Conservation (phyloP, 2,113 vertebrate species). For the Aegotheles bennettii region DNA sequence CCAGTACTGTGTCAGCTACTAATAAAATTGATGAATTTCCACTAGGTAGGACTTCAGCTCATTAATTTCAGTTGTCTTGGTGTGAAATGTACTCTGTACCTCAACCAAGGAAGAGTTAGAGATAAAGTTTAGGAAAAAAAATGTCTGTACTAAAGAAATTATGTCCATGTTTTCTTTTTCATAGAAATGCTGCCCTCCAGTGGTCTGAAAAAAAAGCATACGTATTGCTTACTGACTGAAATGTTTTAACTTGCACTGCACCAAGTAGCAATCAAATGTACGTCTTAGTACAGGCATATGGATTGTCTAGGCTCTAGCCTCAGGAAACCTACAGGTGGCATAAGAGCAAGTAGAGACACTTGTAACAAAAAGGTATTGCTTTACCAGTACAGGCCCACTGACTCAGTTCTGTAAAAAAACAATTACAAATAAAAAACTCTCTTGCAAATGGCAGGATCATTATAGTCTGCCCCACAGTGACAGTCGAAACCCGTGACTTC, state of each 20-base stretch:
- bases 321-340: background rate
- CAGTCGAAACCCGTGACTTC: background rate
- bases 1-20: background rate
- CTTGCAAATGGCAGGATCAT: fast-evolving
- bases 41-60: background rate
- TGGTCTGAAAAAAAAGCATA: background rate
- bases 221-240: background rate
- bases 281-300: background rate
- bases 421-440: background rate
- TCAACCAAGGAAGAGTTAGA: background rate
- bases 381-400: no score
- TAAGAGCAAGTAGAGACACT: background rate
- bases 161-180: background rate
- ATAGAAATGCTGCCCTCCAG: conserved; percentile 51
- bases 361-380: background rate
- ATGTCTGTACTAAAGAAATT: fast-evolving
- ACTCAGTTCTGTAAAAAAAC: background rate
- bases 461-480: background rate
- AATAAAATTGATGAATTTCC: background rate
- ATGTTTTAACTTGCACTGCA: background rate
- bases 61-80: background rate
- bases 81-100: background rate
- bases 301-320: background rate
- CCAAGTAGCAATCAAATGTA: background rate
- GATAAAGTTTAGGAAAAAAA: background rate